Evolutionary conservation across 2,797 vertebrate genomes (phyloP), one percentile per base, ranked within the genome.

Genomic region (Poecile montanus): DNA sequence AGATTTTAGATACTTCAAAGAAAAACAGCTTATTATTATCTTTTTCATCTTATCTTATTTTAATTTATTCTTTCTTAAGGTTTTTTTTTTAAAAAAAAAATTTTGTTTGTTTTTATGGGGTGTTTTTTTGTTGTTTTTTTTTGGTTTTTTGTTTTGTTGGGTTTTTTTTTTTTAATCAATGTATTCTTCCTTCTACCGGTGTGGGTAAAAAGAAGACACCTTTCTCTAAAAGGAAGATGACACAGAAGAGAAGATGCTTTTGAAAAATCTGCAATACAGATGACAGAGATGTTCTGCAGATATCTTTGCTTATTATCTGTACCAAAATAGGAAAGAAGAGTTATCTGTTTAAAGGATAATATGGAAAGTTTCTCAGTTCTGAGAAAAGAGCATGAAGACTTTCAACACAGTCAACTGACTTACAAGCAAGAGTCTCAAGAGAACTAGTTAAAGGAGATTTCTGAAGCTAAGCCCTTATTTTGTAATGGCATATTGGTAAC

Each of bases 1-100:
- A 73, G 42, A 73, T 66, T 91, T 76, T 54, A 67, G 15, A 5
- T 62, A 73, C 67, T 86, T 93, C 80, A 94, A 81, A 87, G 50
- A 51, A 71, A 82, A 86, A 11, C 2, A 56, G 16, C 11, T 65
- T 7, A 58, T 36, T 88, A 36, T 13, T 3, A 66, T 48, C 2
- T 54, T 78, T 91, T 71, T 81, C 6, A 25, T 77, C 11, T 30
- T 40, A 15, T 48, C 12, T 72, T 72, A 56, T 78, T 91, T 94
- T 66, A 13, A 81, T 85, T 81, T 85, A 71, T 61, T 32, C 6
- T 60, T 20, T 48, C 6, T 16, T 30, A 77, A 65, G 7, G 1
- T 4, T 4, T 16, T 10, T 21, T 44, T 27, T 15, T 42, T 11
- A 40, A 40, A 40, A 40, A 40, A 38, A n/a, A n/a, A n/a, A n/a